Evolutionary conservation across 92 coral and sea anemone genomes (phyloP).

Genomic region (Epizoanthus scotinus): DNA sequence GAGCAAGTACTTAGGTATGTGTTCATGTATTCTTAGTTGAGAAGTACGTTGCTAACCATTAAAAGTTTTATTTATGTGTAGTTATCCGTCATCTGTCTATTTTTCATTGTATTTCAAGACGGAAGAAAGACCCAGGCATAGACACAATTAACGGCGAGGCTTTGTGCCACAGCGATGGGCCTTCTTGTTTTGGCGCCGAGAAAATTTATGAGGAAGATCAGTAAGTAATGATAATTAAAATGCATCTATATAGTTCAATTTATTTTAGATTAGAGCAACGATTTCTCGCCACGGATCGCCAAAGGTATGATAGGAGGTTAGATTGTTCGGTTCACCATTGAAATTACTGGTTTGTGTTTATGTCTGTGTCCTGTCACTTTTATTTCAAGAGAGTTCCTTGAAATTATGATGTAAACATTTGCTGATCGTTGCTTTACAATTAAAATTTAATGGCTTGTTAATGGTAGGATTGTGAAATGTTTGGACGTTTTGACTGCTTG

Average conservation of each 20-base stretch:
- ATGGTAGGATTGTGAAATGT: slow-evolving; percentile 17
- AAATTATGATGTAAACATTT: slow-evolving; percentile 22
- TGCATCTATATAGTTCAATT: slow-evolving; percentile 20
- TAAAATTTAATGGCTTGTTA: slow-evolving; percentile 61
- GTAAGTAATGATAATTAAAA: slow-evolving; percentile 24
- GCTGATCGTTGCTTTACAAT: slow-evolving; percentile 42
- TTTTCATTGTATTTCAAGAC: slow-evolving; percentile 31
- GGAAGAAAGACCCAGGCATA: slow-evolving; percentile 21
- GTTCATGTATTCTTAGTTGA: slow-evolving; percentile 29
- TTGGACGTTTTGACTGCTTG: neutral
- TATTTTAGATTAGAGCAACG: neutral
- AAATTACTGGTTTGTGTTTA: neutral
- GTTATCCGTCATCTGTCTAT: slow-evolving; percentile 26
- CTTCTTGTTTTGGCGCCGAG: slow-evolving; percentile 38
- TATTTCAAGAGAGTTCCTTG: neutral
- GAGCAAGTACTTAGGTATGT: slow-evolving; percentile 49
- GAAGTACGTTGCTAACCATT: slow-evolving; percentile 32
- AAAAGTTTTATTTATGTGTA: slow-evolving; percentile 39
- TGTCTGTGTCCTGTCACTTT: neutral
- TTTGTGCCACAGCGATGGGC: neutral
- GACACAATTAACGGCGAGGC: slow-evolving; percentile 16
- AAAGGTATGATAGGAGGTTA: neutral
- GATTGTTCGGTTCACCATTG: neutral
- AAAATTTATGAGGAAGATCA: slow-evolving; percentile 28
- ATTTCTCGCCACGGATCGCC: slow-evolving; percentile 8